Base-by-base conservation (phyloP, 1,140 invertebrate species). In the Drosophila albomicans region DNA sequence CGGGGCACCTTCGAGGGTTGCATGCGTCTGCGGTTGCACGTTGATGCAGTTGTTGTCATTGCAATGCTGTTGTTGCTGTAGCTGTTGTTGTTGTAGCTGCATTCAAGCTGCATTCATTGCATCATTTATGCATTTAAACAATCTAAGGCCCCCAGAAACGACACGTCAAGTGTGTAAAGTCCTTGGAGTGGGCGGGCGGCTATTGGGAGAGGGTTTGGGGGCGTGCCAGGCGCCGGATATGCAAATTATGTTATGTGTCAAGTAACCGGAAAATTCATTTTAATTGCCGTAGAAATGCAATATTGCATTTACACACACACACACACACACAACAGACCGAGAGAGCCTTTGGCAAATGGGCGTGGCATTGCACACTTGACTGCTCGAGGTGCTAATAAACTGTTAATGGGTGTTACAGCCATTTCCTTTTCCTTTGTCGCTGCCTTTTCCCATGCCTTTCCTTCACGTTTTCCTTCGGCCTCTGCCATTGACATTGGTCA, bases 231-330 rank as follows among this genome's bases (percentile, higher is more conserved):
- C 65, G 61, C 46, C 78, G 82, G 80, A 82, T 52, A 86, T 91
- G 90, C 86, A 91, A 91, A 91, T 91, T 91, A 91, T 91, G 90
- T 91, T 91, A 88, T 91, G 91, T 91, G 91, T 91, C 91, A 91
- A 91, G 91, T 91, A 90, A 91, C 90, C 91, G 90, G 91, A 91
- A 91, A 91, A 91, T 91, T 78, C 79, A 88, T 91, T 91, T 91
- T 91, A 91, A 91, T 91, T 91, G 90, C 90, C 82, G 75, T 79
- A 76, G 73, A 81, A 89, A 91, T 91, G 82, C 84, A 87, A 87
- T 87, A 87, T 80, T 78, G 76, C 76, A 80, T 52, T 87, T 72
- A 78, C 68, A 43, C 45, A 41, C 20, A 41, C 16, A 5, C 6
- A 16, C 1, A 16, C 16, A 20, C 16, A 20, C 16, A 20, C 16